Evolutionary conservation across 1,140 invertebrate species (phyloP), one percentile per base, ranked within the genome.

Genomic region (Dufourea novaeangliae): DNA sequence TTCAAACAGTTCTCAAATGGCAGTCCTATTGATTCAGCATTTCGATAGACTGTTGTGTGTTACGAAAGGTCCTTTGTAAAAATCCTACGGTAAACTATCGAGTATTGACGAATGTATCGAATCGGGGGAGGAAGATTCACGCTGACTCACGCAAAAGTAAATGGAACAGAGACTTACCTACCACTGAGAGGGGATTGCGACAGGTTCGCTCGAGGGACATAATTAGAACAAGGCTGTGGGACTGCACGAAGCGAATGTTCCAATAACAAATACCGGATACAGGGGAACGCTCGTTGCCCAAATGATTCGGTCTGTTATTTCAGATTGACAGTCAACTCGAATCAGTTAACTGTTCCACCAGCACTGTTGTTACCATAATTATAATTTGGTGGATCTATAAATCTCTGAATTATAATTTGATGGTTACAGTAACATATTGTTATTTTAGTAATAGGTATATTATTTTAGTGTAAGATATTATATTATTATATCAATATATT

Each of bases 181-280:
- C 17, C 34, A 4, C n/a, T 25, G 25, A 39, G 50, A 37, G 5
- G 78, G 37, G 50, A 79, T 84, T 79, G 71, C 80, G 41, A 64
- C 69, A 77, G 52, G 39, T 56, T 77, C 20, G 10, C 66, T 52
- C 61, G n/a, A 32, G 46, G 34, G 61, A 68, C 59, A 66, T 72
- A 82, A 72, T 82, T 80, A 82, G 80, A 85, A 83, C 83, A 80
- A 85, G 75, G 80, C 71, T 80, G 69, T 71, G 73, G 29, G 69
- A 82, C 39, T 63, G 70, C 56, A 82, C 52, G 61, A 73, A 78
- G 41, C 78, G 80, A 82, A 69, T 64, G 61, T 46, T 25, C 22
- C 14, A 17, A 41, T 69, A n/a, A 50, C 50, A 76, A 63, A 37
- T 72, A 44, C 34, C 32, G 63, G 44, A 64, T 75, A 52, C n/a